These are phyloP conservation scores for Mellilla xanthometata DNA, from an alignment of 2,888 invertebrate genomes.

Conservation along the genomic window DNA sequence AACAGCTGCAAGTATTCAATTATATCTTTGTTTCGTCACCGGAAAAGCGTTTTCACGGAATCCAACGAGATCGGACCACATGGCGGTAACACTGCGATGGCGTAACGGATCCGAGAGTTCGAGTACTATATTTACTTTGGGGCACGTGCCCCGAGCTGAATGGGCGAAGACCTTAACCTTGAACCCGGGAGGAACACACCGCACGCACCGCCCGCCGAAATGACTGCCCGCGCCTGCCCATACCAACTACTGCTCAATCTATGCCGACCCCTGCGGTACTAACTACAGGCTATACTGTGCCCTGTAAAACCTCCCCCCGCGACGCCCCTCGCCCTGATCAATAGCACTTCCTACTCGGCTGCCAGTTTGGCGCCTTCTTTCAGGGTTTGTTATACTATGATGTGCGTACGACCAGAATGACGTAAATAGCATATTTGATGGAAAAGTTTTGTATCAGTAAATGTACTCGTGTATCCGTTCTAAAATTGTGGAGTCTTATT, in stretches of 20 bases:
- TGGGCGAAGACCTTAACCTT: slow-evolving; percentile 76
- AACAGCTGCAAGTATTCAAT: slow-evolving; percentile 8
- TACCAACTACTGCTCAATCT: too few relatives aligned
- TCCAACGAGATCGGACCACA: slow-evolving; percentile 30
- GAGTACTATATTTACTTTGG: slow-evolving; percentile 79
- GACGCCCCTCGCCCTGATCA: slow-evolving; percentile 49
- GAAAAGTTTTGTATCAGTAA: too few relatives aligned
- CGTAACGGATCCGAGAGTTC: slow-evolving; percentile 59
- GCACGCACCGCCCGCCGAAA: slow-evolving; percentile 73
- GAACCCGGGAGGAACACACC: slow-evolving; percentile 73
- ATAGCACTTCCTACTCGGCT: slow-evolving; percentile 61
- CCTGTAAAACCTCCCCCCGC: slow-evolving; percentile 35
- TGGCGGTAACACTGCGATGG: slow-evolving; percentile 47
- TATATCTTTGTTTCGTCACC: slow-evolving; percentile 11
- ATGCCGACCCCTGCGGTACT: slow-evolving; percentile 24
- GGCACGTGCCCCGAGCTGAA: slow-evolving; percentile 78
- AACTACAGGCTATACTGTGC: slow-evolving; percentile 1
- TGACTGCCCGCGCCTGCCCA: slow-evolving; percentile 42
- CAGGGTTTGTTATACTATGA: slow-evolving; percentile 19
- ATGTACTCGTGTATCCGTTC: too few relatives aligned
- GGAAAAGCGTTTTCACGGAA: slow-evolving; percentile 17
- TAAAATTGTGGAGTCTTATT: too few relatives aligned
- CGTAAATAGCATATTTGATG: background rate
- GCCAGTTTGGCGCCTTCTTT: slow-evolving; percentile 38
- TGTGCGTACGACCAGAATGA: too few relatives aligned